These are phyloP conservation scores for Cyanistes caeruleus DNA, from an alignment of 2,113 vertebrate genomes.

Conservation along the genomic window DNA sequence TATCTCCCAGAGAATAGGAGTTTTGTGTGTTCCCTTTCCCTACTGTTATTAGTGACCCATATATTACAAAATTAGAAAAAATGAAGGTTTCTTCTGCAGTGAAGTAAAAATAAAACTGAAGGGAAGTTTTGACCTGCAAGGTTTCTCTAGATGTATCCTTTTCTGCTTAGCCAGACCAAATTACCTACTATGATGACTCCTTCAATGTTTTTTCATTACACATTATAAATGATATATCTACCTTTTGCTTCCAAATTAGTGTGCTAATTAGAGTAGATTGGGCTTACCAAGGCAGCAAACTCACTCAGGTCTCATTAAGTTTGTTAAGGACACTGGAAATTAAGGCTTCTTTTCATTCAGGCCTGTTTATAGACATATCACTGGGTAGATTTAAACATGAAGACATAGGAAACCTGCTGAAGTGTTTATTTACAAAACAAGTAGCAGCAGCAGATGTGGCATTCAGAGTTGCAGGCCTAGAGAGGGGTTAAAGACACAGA, in stretches of 20 bases:
- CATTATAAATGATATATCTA: not conserved
- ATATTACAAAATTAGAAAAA: not conserved
- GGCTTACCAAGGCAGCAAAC: not conserved
- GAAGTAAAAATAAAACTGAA: not conserved
- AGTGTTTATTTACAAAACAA: constrained; percentile 14
- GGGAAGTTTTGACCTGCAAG: not conserved
- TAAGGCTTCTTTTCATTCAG: not conserved
- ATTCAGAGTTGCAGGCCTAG: not conserved
- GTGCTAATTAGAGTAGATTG: not conserved
- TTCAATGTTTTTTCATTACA: not conserved
- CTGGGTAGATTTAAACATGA: not conserved
- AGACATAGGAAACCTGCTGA: not conserved
- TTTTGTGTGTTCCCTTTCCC: not conserved
- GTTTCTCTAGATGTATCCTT: not conserved
- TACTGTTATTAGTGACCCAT: not conserved
- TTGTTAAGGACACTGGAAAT: constrained; percentile 14
- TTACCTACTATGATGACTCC: not conserved
- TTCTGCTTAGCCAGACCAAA: not conserved
- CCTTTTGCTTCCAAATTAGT: not conserved
- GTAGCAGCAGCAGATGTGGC: not conserved
- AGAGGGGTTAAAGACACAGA: not conserved
- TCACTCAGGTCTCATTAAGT: constrained; percentile 18
- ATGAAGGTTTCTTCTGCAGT: not conserved
- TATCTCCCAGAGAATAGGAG: not conserved
- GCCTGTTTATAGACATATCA: not conserved